These are phyloP conservation scores for Drosophila multiciliata DNA, from an alignment of 2,888 invertebrate species.

Conservation along the genomic window DNA sequence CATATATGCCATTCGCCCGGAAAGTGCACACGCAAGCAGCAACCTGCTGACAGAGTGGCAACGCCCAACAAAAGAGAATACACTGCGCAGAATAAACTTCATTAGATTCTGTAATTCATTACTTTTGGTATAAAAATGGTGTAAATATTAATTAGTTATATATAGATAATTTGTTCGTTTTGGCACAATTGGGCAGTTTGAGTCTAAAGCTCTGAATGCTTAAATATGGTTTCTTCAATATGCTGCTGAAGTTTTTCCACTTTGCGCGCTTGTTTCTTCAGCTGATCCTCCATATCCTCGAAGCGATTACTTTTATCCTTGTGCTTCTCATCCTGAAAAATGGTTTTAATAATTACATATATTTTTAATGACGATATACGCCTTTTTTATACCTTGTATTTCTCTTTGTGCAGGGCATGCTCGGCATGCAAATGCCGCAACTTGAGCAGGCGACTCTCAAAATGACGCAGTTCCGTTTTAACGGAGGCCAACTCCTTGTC, in stretches of 20 bases:
- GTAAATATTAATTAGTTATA: slow-evolving; percentile 26
- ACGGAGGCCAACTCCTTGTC: slow-evolving; percentile 93
- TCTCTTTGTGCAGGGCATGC: slow-evolving; percentile 90
- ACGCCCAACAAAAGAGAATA: slow-evolving; percentile 18
- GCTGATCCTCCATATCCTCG: slow-evolving; percentile 89
- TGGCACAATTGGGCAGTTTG: slow-evolving; percentile 34
- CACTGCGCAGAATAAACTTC: slow-evolving; percentile 32
- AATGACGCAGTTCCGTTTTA: slow-evolving; percentile 91
- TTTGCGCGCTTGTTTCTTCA: slow-evolving; percentile 93
- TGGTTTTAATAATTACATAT: background rate
- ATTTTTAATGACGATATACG: no score
- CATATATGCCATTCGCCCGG: slow-evolving; percentile 45
- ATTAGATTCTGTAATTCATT: slow-evolving; percentile 35
- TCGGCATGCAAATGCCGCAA: slow-evolving; percentile 93
- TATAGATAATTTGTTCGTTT: slow-evolving; percentile 60
- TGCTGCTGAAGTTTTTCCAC: slow-evolving; percentile 94
- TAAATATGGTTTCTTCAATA: slow-evolving; percentile 91
- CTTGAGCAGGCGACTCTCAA: slow-evolving; percentile 94
- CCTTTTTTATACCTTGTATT: slow-evolving; percentile 86
- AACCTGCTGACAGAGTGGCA: slow-evolving; percentile 27
- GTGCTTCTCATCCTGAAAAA: slow-evolving; percentile 86
- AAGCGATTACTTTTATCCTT: slow-evolving; percentile 88
- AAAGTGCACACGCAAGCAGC: slow-evolving; percentile 48
- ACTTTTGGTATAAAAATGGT: slow-evolving; percentile 42
- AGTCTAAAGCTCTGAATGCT: slow-evolving; percentile 90